Evolutionary conservation across 2,113 vertebrate species (phyloP), one percentile per base, ranked within the genome.

Genomic region (Danio rerio): DNA sequence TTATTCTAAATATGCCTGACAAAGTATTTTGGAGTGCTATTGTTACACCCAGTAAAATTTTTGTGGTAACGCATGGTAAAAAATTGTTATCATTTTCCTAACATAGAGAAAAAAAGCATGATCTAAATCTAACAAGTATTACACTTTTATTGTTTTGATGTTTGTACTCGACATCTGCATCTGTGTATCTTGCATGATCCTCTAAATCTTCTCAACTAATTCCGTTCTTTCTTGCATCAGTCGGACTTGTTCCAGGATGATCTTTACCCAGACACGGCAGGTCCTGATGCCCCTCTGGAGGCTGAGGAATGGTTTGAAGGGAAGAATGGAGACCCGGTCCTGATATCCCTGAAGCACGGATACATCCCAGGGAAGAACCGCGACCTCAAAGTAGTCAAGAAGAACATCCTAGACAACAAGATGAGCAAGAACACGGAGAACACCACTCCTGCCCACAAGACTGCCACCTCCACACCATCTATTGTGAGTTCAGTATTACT

Each of bases 191-290:
- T n/a, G n/a, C n/a, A n/a, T n/a, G 31, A 31, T 31, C 31, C 3
- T 31, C 1, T 3, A 31, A 31, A 31, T 31, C 31, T 31, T 31
- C 31, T 31, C 31, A 31, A 31, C 42, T 81, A 81, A 82, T 63
- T 18, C 82, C 79, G 13, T 78, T 59, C 85, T 74, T 42, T 66
- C 81, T 74, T 76, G 75, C 70, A 65, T 61, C 84, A 99, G 98
- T 99, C 97, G 0, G 98, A 99, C 93, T 92, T 99, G 81, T 99
- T 99, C 92, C 98, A 99, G 88, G 98, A 99, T 0, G 98, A 99
- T 85, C 91, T 99, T 88, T 99, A 99, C 88, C 98, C 98, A 0
- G 96, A 99, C 87, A 99, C 98, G 0, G 94, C 96, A 0, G 98
- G 98, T 42, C 96, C 97, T 0, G 98, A 99, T 12, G 94, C 95